Conservation (phyloP, 2,113 vertebrate genomes). For the Actenoides lindsayi region DNA sequence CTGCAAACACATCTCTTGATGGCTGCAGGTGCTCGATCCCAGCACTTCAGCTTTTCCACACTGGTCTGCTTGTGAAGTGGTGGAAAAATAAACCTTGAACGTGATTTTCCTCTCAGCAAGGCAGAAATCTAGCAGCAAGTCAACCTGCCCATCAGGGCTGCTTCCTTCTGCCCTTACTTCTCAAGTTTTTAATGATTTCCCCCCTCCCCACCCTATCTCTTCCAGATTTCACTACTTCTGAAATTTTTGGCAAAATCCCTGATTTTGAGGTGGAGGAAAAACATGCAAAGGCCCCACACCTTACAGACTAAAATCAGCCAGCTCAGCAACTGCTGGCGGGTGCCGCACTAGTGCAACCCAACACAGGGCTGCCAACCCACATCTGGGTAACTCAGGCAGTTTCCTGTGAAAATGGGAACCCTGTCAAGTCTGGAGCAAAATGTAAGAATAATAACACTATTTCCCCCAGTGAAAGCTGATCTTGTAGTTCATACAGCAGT, state of each 20-base stretch:
- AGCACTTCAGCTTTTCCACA: not conserved
- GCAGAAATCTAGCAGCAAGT: not conserved
- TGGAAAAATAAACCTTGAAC: not conserved
- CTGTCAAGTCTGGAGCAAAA: constrained; percentile 62
- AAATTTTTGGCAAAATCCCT: constrained; percentile 11
- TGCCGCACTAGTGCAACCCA: not conserved
- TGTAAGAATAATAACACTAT: constrained; percentile 50
- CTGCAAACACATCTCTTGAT: not conserved
- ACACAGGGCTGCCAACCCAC: constrained; percentile 37
- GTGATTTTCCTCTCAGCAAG: not conserved
- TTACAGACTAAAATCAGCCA: not conserved
- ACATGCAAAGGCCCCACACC: constrained; percentile 23
- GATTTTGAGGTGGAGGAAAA: constrained; percentile 26
- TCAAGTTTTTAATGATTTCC: not conserved
- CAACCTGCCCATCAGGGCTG: not conserved
- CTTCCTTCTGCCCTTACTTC: not conserved
- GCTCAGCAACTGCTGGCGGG: constrained; percentile 50
- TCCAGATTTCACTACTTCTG: not conserved
- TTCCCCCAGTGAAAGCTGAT: constrained; percentile 59
- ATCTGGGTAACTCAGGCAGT: constrained; percentile 59
- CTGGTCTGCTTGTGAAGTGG: not conserved
- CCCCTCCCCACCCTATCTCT: not conserved
- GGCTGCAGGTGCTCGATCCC: not conserved
- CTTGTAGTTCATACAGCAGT: constrained; percentile 15
- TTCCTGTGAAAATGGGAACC: constrained; percentile 65